Evolutionary conservation across 2,797 vertebrate species (phyloP), one percentile per base, ranked within the genome.

Genomic region (Tangara arthus): DNA sequence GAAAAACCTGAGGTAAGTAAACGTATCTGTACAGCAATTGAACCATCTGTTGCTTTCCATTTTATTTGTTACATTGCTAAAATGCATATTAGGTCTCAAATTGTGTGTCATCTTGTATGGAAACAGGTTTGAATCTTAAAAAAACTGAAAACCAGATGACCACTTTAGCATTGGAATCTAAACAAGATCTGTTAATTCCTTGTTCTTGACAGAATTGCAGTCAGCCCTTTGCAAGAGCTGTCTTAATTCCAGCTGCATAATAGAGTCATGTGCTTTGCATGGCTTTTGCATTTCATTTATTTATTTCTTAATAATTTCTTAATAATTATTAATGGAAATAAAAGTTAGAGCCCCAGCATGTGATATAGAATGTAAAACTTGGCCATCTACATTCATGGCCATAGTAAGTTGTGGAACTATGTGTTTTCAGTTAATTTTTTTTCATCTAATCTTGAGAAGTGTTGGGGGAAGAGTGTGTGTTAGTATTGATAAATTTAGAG

Each of bases 1-100:
- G 98, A 98, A 98, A 98, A 98, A 98, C 97, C 96, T 98, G 98
- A 99, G 99, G 99, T 99, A 99, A 99, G 99, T 98, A 96, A 96
- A 96, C 10, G 92, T 91, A 92, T 70, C 82, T 63, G 59, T 95
- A 89, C 42, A 81, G 61, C 82, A 94, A 73, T 65, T 91, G 63
- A 89, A 92, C 32, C 71, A 73, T 88, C 70, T 75, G 23, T 96
- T 90, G 80, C 95, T 91, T 90, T 89, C 46, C 60, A 69, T 97
- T 96, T 76, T 72, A 78, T 96, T 92, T 92, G 66, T 84, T 76
- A 19, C 39, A 19, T 28, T 70, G 44, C 50, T 79, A 52, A 91
- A 94, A 90, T 76, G 66, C 19, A 8, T 60, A 60, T 83, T 92
- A 85, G 44, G 55, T 89, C 60, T 81, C 22, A 73, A 83, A 86